Percentiles rank a stretch among this genome's conserved stretches.
Conservation (phyloP, 2,797 vertebrate genomes). For the Borostomias antarcticus region DNA sequence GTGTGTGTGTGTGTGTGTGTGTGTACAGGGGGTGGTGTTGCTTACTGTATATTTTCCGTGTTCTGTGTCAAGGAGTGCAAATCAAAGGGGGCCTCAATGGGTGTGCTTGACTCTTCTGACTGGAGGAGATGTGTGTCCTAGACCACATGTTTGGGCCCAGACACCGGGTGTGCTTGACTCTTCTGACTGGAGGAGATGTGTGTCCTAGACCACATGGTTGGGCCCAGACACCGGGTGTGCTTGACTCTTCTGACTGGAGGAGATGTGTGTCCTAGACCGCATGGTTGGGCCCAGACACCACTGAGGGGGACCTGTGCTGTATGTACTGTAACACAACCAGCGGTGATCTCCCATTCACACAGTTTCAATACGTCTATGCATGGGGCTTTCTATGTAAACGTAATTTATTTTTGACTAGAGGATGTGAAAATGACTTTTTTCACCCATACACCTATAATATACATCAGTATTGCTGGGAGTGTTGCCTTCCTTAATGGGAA, state of each 20-base stretch:
- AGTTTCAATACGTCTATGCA: too few species aligned
- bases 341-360: background rate
- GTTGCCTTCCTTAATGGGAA: conserved; percentile 29
- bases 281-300: background rate
- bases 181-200: conserved; percentile 41
- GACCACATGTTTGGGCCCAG: background rate
- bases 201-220: background rate
- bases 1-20: conserved; percentile 36
- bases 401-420: too few species aligned
- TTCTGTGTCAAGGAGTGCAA: background rate
- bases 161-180: background rate
- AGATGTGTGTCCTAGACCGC: background rate
- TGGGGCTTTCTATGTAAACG: too few species aligned
- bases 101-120: conserved; percentile 35
- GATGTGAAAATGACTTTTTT: too few species aligned
- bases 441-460: too few species aligned
- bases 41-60: too few species aligned
- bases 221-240: background rate
- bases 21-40: too few species aligned
- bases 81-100: conserved; percentile 31
- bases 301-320: too few species aligned
- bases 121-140: conserved; percentile 28
- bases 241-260: conserved; percentile 3
- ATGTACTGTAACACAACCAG: background rate
- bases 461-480: conserved; percentile 10